Evolutionary conservation across 2,797 vertebrate genomes (phyloP).

Genomic region (Babyrousa celebensis): DNA sequence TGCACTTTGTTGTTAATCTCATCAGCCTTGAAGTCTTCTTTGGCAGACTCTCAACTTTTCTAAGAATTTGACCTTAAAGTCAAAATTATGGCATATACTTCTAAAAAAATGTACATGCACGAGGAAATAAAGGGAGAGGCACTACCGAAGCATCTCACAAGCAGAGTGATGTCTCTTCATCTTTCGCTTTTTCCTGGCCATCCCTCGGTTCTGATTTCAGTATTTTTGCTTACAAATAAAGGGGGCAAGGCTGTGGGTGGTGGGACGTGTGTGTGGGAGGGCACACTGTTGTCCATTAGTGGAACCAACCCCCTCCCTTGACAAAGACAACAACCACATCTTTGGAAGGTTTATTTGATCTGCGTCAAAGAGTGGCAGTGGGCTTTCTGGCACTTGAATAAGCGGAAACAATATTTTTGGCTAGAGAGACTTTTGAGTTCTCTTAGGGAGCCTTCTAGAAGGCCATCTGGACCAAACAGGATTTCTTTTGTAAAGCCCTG

Average conservation of each 20-base stretch:
- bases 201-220: neutral
- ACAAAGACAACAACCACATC: slow-evolving; percentile 83
- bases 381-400: slow-evolving; percentile 89
- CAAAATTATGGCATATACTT: slow-evolving; percentile 21
- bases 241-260: slow-evolving; percentile 45
- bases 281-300: slow-evolving; percentile 32
- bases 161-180: neutral
- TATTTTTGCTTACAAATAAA: slow-evolving; percentile 37
- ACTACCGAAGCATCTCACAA: slow-evolving; percentile 37
- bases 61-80: slow-evolving; percentile 60
- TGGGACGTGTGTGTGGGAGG: neutral
- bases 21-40: neutral
- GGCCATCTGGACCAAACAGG: slow-evolving; percentile 90
- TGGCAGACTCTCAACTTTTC: slow-evolving; percentile 8
- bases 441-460: slow-evolving; percentile 90
- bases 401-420: slow-evolving; percentile 91
- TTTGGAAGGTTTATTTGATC: slow-evolving; percentile 84
- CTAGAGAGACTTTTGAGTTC: slow-evolving; percentile 87
- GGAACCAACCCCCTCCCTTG: slow-evolving; percentile 73
- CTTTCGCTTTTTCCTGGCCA: slow-evolving; percentile 53
- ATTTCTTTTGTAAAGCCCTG: slow-evolving; percentile 86
- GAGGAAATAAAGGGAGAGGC: neutral
- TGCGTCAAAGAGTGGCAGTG: slow-evolving; percentile 85
- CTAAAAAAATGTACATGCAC: slow-evolving; percentile 50
- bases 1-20: slow-evolving; percentile 27